Evolutionary conservation across 2,888 invertebrate genomes (phyloP), one percentile per base, ranked within the genome.

Genomic region (Caenorhabditis sp.): DNA sequence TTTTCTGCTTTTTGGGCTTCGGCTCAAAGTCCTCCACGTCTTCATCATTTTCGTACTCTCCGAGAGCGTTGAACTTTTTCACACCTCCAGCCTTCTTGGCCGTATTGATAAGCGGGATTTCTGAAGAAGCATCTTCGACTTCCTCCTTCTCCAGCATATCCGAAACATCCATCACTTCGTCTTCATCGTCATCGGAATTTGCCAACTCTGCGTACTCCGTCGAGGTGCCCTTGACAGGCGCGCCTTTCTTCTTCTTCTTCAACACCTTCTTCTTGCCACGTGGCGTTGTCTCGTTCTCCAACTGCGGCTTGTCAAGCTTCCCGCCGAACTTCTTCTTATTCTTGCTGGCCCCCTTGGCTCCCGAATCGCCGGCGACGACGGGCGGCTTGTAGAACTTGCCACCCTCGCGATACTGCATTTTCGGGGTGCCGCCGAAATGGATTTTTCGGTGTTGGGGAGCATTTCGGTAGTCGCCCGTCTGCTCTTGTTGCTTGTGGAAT

Each of bases 201-300:
- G 64, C 81, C n/a, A 84, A 26, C n/a, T 77, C 38, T 0, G 12
- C 35, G 47, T 79, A 84, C 38, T 84, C 84, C 0, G 64, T 51
- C 0, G 84, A 84, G 2, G 85, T 85, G 12, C 73, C 77, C 58
- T 82, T 85, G 12, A 69, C 82, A 0, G 80, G 75, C 2, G 70
- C 70, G 0, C 54, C 69, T 16, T 73, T 73, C 26, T 47, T 47
- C 22, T 51, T 22, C 31, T 19, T 24, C 68, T 26, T 19, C 68
- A 28, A 68, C 19, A 6, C 8, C 8, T 35, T 8, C 8, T 8
- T 35, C 5, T 8, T 35, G 4, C 31, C 8, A 6, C 31, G 31
- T 8, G 6, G 10, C 38, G 38, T 12, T 12, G 2, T 10, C 38
- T 38, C 12, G 2, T 38, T 38, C 38, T 38, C 12, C 8, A n/a